A percentile compares a stretch with the other conserved stretches of the same genome.
Conservation (phyloP, 2,113 vertebrate genomes). For the Seriola rivoliana region DNA sequence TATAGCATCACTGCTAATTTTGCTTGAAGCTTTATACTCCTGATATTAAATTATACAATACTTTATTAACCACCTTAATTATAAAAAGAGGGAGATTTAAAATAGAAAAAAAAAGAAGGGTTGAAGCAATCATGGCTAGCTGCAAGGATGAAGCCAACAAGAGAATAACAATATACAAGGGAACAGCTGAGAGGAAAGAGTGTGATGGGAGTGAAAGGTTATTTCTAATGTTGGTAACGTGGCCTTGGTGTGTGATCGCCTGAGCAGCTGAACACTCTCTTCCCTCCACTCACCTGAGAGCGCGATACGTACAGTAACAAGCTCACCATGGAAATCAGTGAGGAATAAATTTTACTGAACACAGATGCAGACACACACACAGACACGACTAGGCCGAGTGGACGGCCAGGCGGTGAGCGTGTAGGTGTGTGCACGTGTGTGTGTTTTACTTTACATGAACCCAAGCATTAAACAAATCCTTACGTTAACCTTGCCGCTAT, state of each 20-base stretch:
- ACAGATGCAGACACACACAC: slow-evolving; percentile 9
- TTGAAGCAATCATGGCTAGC: not conserved
- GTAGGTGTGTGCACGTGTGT: not conserved
- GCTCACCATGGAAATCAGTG: slow-evolving; percentile 26
- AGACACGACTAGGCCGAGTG: not conserved
- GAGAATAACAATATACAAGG: not conserved
- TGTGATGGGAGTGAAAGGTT: slow-evolving; percentile 7
- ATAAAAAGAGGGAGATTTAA: not conserved
- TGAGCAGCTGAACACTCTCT: not conserved
- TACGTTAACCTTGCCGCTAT: slow-evolving; percentile 67
- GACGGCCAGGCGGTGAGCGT: slow-evolving; percentile 12
- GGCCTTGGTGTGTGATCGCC: slow-evolving; percentile 20
- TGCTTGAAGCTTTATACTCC: too few relatives aligned
- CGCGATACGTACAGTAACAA: slow-evolving; percentile 8
- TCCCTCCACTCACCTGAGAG: not conserved
- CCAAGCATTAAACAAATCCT: slow-evolving; percentile 63
- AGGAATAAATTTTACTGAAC: slow-evolving; percentile 18
- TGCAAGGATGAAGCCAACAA: not conserved
- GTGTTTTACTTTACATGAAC: slow-evolving; percentile 54
- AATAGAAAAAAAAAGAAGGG: not conserved
- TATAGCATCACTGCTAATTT: too few relatives aligned
- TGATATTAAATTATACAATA: too few relatives aligned
- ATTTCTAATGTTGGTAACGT: slow-evolving; percentile 16
- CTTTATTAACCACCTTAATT: too few relatives aligned
- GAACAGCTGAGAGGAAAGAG: not conserved